Base-by-base conservation (phyloP, 1,140 invertebrate genomes). In the Gryon sp. region DNA sequence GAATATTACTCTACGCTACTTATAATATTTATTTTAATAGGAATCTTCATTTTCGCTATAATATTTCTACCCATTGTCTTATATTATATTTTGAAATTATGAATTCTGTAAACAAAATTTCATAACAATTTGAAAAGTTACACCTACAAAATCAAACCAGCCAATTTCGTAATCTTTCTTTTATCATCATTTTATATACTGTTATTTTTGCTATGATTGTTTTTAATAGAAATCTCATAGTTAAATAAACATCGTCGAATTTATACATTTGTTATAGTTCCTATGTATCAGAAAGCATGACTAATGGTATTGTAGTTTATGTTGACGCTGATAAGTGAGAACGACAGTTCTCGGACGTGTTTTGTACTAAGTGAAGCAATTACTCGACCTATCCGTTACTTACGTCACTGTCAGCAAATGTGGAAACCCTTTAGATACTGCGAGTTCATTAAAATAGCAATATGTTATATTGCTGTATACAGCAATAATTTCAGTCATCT, bases 1-100 rank as follows among this genome's bases (percentile, higher is more conserved):
- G 57, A 81, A 73, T 85, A 86, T 66, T 84, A 81, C 4, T 50
- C 34, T 9, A 46, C 75, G 9, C 19, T 53, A 26, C 12, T 60
- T 1, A 32, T 75, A 34, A 59, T 81, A 55, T 41, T 53, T 18
- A 73, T 76, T 65, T 26, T 68, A 18, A 24, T 68, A 7, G 15
- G 6, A 22, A 16, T 45, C 26, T 65, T 69, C 34, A 5, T 65
- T 26, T 53, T 55, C 9, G 4, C 16, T 12, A 19, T 20, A 19
- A 15, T 50, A 22, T n/a, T n/a, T n/a, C n/a, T n/a, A n/a, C n/a
- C n/a, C n/a, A n/a, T n/a, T n/a, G n/a, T n/a, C n/a, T n/a, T n/a
- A n/a, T n/a, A n/a, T n/a, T n/a, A n/a, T n/a, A n/a, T n/a, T n/a
- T n/a, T n/a, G n/a, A n/a, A n/a, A n/a, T n/a, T n/a, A n/a, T n/a